Percentiles rank a stretch among this genome's conserved stretches.
These are phyloP conservation scores for Macrocentrus cingulum DNA, from an alignment of 1,140 invertebrate genomes.

Conservation along the genomic window DNA sequence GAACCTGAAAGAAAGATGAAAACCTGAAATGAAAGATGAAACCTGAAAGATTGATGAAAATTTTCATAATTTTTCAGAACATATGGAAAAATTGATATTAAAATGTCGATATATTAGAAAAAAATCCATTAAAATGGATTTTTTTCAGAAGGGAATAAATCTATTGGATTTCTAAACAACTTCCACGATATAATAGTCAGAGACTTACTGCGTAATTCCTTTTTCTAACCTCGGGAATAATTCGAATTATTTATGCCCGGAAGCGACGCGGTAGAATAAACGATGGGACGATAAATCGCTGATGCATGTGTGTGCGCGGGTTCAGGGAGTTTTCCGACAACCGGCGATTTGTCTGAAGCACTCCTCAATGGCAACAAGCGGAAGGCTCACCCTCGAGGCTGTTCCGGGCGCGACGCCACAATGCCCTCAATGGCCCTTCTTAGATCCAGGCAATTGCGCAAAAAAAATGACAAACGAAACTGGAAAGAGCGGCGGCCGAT, in stretches of 20 bases:
- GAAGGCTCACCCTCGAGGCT: conserved; percentile 46
- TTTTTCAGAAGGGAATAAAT: too few species aligned
- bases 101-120: too few species aligned
- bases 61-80: too few species aligned
- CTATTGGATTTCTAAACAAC: too few species aligned
- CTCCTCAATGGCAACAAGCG: conserved; percentile 51
- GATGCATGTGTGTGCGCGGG: conserved; percentile 30
- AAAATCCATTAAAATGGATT: too few species aligned
- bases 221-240: background rate
- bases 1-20: too few species aligned
- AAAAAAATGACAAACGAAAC: background rate
- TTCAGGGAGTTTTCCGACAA: conserved; percentile 51
- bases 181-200: too few species aligned
- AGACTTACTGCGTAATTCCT: background rate
- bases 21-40: too few species aligned
- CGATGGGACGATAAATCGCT: conserved; percentile 43
- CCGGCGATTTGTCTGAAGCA: conserved; percentile 52
- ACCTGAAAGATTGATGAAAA: too few species aligned
- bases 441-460: background rate
- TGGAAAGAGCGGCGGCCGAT: background rate
- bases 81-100: too few species aligned
- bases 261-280: background rate
- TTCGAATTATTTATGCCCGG: conserved; percentile 17
- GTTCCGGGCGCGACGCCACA: conserved; percentile 35
- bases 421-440: conserved; percentile 44